Conservation (phyloP, 2,888 invertebrate genomes). For the Tortricodes alternella region DNA sequence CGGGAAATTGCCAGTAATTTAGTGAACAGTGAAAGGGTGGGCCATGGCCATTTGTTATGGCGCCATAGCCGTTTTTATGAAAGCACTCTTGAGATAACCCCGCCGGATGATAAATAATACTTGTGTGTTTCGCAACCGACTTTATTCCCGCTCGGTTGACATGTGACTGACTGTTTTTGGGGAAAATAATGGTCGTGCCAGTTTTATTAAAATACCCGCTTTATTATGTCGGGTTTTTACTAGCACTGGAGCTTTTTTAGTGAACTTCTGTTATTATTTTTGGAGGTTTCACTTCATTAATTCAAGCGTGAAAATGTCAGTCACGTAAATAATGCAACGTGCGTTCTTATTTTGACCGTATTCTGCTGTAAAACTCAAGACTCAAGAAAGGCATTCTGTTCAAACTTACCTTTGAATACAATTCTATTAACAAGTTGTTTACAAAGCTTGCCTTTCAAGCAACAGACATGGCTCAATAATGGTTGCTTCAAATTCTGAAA, state of each 20-base stretch:
- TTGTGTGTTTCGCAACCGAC: conserved; percentile 47
- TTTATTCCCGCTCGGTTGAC: conserved; percentile 45
- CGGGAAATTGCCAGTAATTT: conserved; percentile 66
- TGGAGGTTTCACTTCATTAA: not conserved
- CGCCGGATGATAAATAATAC: conserved; percentile 47
- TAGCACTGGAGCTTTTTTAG: not conserved
- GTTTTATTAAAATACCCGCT: conserved; percentile 22
- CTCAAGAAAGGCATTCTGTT: too few species aligned
- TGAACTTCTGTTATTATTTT: conserved; percentile 2
- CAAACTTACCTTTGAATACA: too few species aligned
- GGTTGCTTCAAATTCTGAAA: too few species aligned
- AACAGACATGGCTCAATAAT: too few species aligned
- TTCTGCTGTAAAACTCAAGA: too few species aligned
- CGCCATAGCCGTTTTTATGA: conserved; percentile 52
- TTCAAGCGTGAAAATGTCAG: not conserved
- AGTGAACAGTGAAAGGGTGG: conserved; percentile 69
- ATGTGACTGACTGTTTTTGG: conserved; percentile 33
- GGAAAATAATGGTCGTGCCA: conserved; percentile 23
- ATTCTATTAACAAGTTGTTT: too few species aligned
- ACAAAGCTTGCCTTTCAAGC: too few species aligned
- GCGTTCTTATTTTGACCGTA: too few species aligned
- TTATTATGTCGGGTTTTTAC: conserved; percentile 21
- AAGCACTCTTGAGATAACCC: conserved; percentile 37
- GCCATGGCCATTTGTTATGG: conserved; percentile 40
- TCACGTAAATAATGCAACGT: not conserved